Percentiles rank a stretch among this genome's conserved stretches.
Conservation (phyloP, 2,113 vertebrate genomes). For the Balaeniceps rex region DNA sequence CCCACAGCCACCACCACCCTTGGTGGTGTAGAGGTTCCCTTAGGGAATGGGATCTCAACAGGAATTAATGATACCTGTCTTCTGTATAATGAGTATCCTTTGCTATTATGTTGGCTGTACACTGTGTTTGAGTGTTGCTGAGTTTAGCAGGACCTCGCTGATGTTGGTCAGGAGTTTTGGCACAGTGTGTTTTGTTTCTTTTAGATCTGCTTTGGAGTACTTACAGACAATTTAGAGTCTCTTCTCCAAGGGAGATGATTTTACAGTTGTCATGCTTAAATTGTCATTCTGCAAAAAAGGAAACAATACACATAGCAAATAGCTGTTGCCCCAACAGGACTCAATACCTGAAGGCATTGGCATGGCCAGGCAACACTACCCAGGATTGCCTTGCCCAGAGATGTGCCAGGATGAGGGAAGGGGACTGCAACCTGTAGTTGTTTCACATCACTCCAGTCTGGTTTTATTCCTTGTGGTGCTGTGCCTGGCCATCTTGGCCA, state of each 20-base stretch:
- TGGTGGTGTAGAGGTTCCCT: slow-evolving; percentile 89
- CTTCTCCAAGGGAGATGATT: not conserved
- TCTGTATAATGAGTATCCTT: slow-evolving; percentile 99
- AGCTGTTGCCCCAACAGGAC: not conserved
- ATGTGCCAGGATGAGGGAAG: not conserved
- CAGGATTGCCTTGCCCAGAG: not conserved
- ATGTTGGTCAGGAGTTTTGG: not conserved
- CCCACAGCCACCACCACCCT: slow-evolving; percentile 80
- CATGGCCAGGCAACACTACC: not conserved
- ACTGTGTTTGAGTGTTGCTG: not conserved
- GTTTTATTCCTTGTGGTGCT: not conserved
- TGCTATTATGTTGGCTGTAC: not conserved
- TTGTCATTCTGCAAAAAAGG: not conserved
- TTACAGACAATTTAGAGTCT: not conserved
- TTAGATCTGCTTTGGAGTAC: not conserved
- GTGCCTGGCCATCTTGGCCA: not conserved
- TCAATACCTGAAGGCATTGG: not conserved
- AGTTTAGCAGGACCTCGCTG: not conserved
- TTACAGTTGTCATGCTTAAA: not conserved
- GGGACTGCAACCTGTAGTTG: not conserved
- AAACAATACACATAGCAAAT: accelerated
- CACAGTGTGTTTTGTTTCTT: not conserved
- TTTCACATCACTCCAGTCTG: not conserved
- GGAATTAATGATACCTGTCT: slow-evolving; percentile 92
- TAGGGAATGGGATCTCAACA: slow-evolving; percentile 85